Conservation (phyloP, 2,113 vertebrate species). For the Myotis lucifugus region DNA sequence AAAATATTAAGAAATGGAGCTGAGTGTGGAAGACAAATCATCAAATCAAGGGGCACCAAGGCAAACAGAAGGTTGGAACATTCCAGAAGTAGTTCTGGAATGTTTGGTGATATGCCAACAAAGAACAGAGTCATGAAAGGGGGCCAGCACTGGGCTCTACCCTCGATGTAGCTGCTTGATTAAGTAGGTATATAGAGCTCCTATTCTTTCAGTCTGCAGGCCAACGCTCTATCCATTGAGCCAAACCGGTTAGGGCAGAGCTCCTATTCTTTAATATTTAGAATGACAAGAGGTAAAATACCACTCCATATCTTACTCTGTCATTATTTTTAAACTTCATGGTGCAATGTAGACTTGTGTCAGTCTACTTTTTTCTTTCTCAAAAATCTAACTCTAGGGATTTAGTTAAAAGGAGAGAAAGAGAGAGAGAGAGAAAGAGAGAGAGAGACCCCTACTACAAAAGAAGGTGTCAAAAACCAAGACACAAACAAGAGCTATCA, state of each 20-base stretch:
- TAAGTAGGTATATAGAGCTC: accelerated
- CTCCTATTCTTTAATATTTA: background rate
- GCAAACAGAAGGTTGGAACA: background rate
- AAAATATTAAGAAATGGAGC: background rate
- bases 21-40: background rate
- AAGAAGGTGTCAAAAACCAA: background rate
- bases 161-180: accelerated
- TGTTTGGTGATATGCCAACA: background rate
- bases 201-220: background rate
- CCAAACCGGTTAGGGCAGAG: background rate
- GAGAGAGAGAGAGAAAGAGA: too few species aligned
- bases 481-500: background rate
- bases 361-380: background rate
- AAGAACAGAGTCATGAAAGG: background rate
- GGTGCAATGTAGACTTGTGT: background rate
- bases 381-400: background rate
- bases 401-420: accelerated
- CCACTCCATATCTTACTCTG: too few species aligned
- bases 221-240: too few species aligned
- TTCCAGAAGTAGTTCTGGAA: conserved; percentile 29
- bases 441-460: background rate
- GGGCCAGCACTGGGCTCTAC: accelerated
- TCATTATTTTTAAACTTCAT: background rate
- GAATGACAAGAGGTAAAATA: background rate
- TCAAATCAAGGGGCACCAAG: background rate